These are phyloP conservation scores for Branchellion lobata DNA, from an alignment of 2,888 invertebrate species.

Conservation along the genomic window DNA sequence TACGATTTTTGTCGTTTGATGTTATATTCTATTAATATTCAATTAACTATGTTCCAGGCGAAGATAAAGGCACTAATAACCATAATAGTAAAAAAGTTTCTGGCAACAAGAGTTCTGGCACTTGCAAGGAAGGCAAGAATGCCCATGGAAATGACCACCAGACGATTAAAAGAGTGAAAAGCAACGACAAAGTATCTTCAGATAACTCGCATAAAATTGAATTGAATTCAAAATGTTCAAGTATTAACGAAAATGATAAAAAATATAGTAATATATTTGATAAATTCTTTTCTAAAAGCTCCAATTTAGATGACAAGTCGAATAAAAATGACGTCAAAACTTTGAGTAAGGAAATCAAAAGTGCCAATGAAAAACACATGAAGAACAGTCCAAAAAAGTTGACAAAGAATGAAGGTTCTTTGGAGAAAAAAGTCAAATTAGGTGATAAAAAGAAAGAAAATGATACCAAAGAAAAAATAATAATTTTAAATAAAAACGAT, in stretches of 20 bases:
- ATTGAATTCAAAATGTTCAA: not conserved
- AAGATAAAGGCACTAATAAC: not conserved
- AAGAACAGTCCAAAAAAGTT: not conserved
- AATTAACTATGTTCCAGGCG: no score
- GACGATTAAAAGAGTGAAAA: not conserved
- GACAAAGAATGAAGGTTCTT: conserved; percentile 12
- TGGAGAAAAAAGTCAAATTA: conserved; percentile 23
- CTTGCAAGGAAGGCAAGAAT: no score
- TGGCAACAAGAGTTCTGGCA: no score
- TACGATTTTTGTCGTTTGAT: no score
- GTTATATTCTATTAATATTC: no score
- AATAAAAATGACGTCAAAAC: not conserved
- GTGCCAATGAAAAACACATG: not conserved
- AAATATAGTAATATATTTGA: conserved; percentile 13
- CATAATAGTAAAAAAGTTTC: no score
- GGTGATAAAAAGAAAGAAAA: not conserved
- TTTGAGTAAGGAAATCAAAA: not conserved
- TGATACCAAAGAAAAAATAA: conserved; percentile 17
- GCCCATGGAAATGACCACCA: not conserved
- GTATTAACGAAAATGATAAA: not conserved
- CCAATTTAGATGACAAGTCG: not conserved
- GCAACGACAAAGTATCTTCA: not conserved
- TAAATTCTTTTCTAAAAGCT: not conserved
- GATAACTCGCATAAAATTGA: not conserved
- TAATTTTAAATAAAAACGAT: no score